These are phyloP conservation scores for Actenoides hombroni DNA, from an alignment of 2,113 vertebrate species.

Conservation along the genomic window DNA sequence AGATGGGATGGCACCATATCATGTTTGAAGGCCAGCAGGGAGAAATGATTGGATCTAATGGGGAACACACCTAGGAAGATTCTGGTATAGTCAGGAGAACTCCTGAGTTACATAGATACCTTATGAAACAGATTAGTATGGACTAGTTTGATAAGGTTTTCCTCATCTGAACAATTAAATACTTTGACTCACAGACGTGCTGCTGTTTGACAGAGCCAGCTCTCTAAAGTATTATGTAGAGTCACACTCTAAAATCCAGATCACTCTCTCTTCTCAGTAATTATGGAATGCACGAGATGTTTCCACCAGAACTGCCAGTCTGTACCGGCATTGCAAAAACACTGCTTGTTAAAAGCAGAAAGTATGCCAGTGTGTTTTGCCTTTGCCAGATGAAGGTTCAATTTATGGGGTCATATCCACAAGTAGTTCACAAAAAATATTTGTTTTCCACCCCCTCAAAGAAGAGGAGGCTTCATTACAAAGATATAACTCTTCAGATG, in stretches of 20 bases:
- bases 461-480: neutral
- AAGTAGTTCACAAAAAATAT: neutral
- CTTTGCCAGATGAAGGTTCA: neutral
- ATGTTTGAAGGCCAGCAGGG: neutral
- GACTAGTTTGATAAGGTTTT: neutral
- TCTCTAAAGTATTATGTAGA: neutral
- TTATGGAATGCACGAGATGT: neutral
- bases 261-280: neutral
- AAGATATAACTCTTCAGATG: neutral
- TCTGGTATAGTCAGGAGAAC: neutral
- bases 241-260: neutral
- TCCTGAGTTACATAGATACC: neutral
- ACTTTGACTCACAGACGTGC: neutral
- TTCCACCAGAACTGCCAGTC: neutral
- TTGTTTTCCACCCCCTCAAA: neutral
- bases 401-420: neutral
- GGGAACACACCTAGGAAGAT: neutral
- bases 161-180: neutral
- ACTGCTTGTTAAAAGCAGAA: neutral
- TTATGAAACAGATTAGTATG: neutral
- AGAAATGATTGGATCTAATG: neutral
- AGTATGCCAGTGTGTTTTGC: neutral
- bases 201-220: neutral
- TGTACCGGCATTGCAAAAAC: neutral
- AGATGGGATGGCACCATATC: rapidly evolving